Evolutionary conservation across 1,140 invertebrate species (phyloP).

Genomic region (Tetraneura akinire): DNA sequence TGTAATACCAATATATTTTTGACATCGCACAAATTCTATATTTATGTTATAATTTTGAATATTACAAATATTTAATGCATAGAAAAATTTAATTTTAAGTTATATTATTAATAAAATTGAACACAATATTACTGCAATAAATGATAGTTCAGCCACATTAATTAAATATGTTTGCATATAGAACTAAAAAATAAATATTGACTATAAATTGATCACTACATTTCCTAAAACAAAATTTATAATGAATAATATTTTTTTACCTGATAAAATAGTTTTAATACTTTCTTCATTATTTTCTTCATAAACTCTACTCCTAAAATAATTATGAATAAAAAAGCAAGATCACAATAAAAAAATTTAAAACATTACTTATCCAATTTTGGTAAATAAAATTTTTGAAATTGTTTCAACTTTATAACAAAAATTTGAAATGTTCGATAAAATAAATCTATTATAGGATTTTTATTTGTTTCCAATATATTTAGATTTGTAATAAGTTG

Average conservation of each 20-base stretch:
- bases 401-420: constrained; percentile 38
- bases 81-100: no score
- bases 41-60: no score
- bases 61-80: no score
- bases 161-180: no score
- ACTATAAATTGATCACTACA: no score
- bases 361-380: constrained; percentile 24
- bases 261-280: constrained; percentile 24
- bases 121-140: no score
- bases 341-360: not conserved
- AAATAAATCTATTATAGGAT: constrained; percentile 31
- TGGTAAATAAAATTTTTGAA: constrained; percentile 35
- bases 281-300: not conserved
- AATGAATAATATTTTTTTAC: not conserved
- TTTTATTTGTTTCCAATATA: not conserved
- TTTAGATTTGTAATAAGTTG: constrained; percentile 12
- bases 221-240: not conserved
- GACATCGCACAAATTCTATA: no score
- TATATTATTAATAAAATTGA: no score
- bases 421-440: constrained; percentile 35
- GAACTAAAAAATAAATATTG: no score
- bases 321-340: not conserved
- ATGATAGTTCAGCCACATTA: no score
- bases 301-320: not conserved
- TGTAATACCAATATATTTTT: no score